Evolutionary conservation across 2,113 vertebrate genomes (phyloP).

Genomic region (Embiotoca jacksoni): DNA sequence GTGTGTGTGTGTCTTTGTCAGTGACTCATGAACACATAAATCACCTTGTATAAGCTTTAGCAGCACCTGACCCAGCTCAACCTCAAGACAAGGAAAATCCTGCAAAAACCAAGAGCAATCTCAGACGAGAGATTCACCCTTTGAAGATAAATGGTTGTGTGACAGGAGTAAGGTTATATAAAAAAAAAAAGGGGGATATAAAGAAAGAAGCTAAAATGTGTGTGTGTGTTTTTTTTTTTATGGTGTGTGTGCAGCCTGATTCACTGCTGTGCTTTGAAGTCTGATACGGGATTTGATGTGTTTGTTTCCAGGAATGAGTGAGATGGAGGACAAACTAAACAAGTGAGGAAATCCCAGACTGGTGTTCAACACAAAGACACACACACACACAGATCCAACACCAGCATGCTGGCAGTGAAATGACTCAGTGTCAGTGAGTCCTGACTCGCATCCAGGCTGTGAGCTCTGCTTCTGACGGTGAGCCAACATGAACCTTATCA

Average conservation of each 20-base stretch:
- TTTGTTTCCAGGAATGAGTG: conserved; percentile 25
- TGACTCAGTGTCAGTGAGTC: conserved; percentile 13
- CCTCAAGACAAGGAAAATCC: conserved; percentile 22
- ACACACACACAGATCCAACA: conserved; percentile 23
- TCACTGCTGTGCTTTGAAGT: conserved; percentile 27
- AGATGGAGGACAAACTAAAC: conserved; percentile 23
- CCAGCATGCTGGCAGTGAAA: not conserved
- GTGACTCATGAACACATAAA: conserved; percentile 33
- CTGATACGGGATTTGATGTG: conserved; percentile 9
- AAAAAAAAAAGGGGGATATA: conserved; percentile 1
- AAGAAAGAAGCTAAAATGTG: conserved; percentile 8
- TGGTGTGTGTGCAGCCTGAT: conserved; percentile 40
- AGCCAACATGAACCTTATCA: conserved; percentile 19
- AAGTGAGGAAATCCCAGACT: conserved; percentile 22
- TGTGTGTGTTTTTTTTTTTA: not conserved
- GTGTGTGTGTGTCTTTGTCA: conserved; percentile 31
- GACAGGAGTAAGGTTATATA: not conserved
- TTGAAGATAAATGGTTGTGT: not conserved
- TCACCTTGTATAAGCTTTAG: conserved; percentile 12
- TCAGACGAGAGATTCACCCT: not conserved
- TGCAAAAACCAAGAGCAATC: not conserved
- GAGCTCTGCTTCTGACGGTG: not conserved
- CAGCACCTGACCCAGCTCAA: conserved; percentile 1
- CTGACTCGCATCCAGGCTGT: conserved; percentile 55
- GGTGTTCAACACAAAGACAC: conserved; percentile 2